Conservation (phyloP, 2,888 invertebrate species). For the Meandrusa payeni region DNA sequence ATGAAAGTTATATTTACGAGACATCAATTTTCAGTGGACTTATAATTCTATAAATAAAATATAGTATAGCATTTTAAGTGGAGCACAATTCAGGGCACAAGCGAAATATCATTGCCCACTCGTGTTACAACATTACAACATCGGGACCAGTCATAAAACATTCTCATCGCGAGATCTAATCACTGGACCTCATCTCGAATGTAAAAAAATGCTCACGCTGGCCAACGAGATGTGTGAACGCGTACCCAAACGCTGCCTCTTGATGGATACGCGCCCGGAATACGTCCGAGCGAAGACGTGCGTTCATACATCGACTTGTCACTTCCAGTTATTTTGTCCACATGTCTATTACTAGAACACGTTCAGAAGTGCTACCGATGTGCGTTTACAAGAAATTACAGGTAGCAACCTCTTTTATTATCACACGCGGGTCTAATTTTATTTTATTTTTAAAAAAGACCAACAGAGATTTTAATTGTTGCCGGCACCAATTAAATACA, state of each 20-base stretch:
- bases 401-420: too few species aligned
- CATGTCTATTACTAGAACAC: conserved; percentile 3
- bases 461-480: too few species aligned
- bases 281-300: conserved; percentile 19
- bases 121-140: conserved; percentile 31
- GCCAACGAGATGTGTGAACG: conserved; percentile 25
- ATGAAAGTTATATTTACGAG: too few species aligned
- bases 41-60: too few species aligned
- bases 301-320: conserved; percentile 21
- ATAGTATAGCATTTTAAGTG: conserved; percentile 12
- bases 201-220: conserved; percentile 27
- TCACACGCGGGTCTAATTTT: too few species aligned
- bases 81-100: conserved; percentile 8
- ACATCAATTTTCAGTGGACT: too few species aligned
- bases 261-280: conserved; percentile 24
- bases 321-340: conserved; percentile 15
- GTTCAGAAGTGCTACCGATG: conserved; percentile 1
- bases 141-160: conserved; percentile 32
- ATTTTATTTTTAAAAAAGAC: too few species aligned
- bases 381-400: too few species aligned
- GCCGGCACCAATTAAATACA: too few species aligned
- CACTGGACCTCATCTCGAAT: conserved; percentile 30
- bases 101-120: conserved; percentile 27
- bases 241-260: conserved; percentile 21
- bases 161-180: conserved; percentile 31